phyloP scores from a whole-genome alignment of 2,888 invertebrate genomes.

The Phytoseiulus persimilis region DNA sequence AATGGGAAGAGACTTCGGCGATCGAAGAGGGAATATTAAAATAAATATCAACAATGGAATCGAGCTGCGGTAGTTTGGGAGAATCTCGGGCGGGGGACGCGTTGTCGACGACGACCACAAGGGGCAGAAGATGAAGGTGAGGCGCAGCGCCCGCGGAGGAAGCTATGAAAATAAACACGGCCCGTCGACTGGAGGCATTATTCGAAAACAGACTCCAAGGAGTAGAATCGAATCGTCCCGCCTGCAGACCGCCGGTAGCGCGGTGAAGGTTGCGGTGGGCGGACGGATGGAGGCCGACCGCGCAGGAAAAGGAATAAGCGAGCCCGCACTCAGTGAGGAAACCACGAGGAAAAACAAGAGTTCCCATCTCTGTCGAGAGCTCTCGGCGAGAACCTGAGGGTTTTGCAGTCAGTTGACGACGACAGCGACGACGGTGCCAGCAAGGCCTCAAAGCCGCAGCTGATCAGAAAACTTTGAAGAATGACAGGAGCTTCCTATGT shows the following conservation, averaged over 20 bases:
- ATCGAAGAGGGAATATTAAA: no score
- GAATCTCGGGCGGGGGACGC: no score
- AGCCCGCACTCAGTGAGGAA: background rate
- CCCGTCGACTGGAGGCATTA: background rate
- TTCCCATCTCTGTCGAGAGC: no score
- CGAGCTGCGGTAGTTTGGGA: no score
- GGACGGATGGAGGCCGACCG: background rate
- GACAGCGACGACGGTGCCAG: no score
- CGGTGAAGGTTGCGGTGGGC: background rate
- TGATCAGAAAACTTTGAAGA: background rate
- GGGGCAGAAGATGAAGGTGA: no score
- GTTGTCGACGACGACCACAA: no score
- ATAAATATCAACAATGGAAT: no score
- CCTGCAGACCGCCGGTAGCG: background rate
- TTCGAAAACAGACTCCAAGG: background rate
- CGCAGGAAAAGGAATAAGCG: background rate
- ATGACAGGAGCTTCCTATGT: background rate
- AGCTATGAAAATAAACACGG: background rate
- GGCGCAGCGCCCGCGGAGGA: background rate
- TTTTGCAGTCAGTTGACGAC: no score
- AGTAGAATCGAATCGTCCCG: background rate
- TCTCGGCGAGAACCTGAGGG: no score
- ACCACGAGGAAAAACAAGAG: background rate
- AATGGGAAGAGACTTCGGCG: no score
- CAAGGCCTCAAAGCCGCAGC: no score